Base-by-base conservation (phyloP, 2,888 invertebrate species). In the Drosophila mimetica region DNA sequence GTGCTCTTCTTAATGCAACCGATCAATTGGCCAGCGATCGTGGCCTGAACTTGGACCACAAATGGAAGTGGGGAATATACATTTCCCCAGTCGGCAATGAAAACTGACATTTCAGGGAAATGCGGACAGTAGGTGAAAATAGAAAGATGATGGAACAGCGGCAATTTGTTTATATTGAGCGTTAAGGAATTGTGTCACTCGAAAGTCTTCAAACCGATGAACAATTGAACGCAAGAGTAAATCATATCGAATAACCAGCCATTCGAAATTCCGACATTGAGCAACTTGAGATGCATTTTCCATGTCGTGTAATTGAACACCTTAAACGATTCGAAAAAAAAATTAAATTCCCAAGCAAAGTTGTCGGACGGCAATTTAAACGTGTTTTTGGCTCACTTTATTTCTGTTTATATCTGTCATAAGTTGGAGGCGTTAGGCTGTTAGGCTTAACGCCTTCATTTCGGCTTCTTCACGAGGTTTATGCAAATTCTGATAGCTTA, bases 261-360 rank as follows among this genome's bases (percentile, higher is more conserved):
- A 50, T 37, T 46, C 20, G 11, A 4, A 52, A 63, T 63, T 37
- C 51, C 54, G 71, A 41, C 59, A 63, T 53, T 53, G 59, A 39
- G 66, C 48, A 61, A 53, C 51, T 44, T 63, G 48, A 66, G 67
- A 71, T 78, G 82, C 66, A 66, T 66, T 85, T 81, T 51, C 59
- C 66, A 64, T 75, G 83, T 72, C 83, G 66, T 44, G 74, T 74
- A 85, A 80, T 76, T 61, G 76, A 76, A 81, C 65, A 80, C 86
- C 79, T 53, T 71, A 64, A 76, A 42, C 63, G 46, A 58, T 55
- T 65, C 39, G 34, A 54, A 76, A 41, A n/a, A 37, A 22, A 28
- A 59, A 54, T 48, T 52, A 51, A 63, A 50, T 37, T 58, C 46
- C 61, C 32, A 3, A 14, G 20, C 64, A 64, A 76, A 77, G 70